A percentile compares a stretch with the other conserved stretches of the same genome.
phyloP scores from a whole-genome alignment of 2,113 vertebrate species.

The Garra rufa region DNA sequence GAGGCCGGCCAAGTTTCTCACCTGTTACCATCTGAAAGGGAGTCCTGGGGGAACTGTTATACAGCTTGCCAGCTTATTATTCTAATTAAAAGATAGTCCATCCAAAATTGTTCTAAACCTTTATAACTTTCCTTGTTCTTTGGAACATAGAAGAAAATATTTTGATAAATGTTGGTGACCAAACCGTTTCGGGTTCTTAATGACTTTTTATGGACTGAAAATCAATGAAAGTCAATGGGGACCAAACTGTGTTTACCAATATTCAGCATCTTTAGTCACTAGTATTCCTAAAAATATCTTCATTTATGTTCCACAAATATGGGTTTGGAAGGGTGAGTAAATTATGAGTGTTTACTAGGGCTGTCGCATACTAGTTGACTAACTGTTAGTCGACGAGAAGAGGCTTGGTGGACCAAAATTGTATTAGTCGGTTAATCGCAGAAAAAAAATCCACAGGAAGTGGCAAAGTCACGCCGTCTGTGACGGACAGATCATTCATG shows the following conservation, averaged over 20 bases:
- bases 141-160: not conserved
- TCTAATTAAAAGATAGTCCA: not conserved
- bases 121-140: not conserved
- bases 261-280: not conserved
- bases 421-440: too few relatives aligned
- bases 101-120: not conserved
- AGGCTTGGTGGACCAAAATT: too few relatives aligned
- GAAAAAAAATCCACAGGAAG: too few relatives aligned
- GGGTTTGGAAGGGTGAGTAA: not conserved
- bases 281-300: not conserved
- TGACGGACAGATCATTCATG: too few relatives aligned
- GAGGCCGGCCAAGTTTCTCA: slow-evolving; percentile 31
- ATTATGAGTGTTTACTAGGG: not conserved
- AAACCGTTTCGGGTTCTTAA: too few relatives aligned
- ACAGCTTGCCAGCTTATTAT: not conserved
- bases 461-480: too few relatives aligned
- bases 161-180: not conserved
- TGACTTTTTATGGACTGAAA: too few relatives aligned
- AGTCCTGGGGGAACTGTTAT: not conserved
- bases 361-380: too few relatives aligned
- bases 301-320: not conserved
- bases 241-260: too few relatives aligned
- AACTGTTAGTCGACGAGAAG: too few relatives aligned
- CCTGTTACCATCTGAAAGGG: slow-evolving; percentile 25
- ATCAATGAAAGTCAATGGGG: too few relatives aligned